Percentiles rank a stretch among this genome's conserved stretches.
Conservation (phyloP, 2,888 invertebrate genomes). For the Pachycephus smyrnensis region DNA sequence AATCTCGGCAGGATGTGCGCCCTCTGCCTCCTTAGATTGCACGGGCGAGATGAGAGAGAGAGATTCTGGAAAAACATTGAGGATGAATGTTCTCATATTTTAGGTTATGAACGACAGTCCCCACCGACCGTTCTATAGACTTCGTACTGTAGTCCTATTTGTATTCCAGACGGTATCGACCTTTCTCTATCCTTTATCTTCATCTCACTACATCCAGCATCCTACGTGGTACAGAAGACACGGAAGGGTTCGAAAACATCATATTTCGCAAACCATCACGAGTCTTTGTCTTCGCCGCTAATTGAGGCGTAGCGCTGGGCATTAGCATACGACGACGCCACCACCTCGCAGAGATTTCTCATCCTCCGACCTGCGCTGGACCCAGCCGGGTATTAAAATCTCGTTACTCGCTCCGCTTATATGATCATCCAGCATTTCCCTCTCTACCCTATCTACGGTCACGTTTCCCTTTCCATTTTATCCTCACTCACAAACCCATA, state of each 20-base stretch:
- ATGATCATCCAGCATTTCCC: background rate
- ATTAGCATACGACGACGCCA: constrained; percentile 45
- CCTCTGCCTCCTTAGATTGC: background rate
- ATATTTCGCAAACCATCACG: background rate
- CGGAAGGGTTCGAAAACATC: background rate
- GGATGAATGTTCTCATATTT: background rate
- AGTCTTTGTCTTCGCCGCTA: constrained; percentile 33
- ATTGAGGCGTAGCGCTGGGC: constrained; percentile 43
- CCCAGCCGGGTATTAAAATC: constrained; percentile 35
- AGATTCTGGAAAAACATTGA: background rate
- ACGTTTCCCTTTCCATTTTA: background rate
- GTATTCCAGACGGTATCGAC: background rate
- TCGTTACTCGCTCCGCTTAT: constrained; percentile 30
- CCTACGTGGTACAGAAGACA: background rate
- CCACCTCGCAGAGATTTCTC: constrained; percentile 16
- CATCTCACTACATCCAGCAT: background rate
- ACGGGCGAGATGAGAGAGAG: background rate
- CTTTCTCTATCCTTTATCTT: background rate
- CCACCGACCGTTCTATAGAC: background rate
- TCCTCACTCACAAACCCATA: background rate
- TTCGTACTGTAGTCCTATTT: background rate
- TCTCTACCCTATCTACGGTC: background rate
- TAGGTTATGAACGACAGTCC: background rate
- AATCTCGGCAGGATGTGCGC: background rate
- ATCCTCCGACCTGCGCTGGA: constrained; percentile 10